Conservation (phyloP, 2,797 vertebrate species). For the Propithecus deckenii region DNA sequence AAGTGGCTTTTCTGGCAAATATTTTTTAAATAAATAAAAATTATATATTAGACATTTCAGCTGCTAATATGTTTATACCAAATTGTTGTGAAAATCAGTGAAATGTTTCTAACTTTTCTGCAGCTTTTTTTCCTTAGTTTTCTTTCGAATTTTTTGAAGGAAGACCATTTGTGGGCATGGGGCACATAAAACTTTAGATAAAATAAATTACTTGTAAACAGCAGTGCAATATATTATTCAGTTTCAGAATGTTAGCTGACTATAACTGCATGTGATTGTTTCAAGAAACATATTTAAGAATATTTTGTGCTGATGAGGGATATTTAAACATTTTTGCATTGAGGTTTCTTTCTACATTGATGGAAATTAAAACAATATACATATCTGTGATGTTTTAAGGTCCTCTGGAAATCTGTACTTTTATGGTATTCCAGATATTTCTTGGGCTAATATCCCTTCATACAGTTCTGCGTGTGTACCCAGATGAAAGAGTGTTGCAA, state of each 20-base stretch:
- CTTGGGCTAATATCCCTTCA: background rate
- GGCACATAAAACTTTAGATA: background rate
- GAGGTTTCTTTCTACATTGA: background rate
- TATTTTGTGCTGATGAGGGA: slow-evolving; percentile 16
- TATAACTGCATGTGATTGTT: background rate
- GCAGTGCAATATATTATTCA: background rate
- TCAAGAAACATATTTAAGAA: slow-evolving; percentile 23
- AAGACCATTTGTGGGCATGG: background rate
- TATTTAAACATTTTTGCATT: background rate
- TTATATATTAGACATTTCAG: background rate
- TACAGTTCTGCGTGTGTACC: background rate
- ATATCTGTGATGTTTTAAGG: background rate
- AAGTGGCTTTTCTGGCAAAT: background rate
- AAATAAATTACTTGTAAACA: slow-evolving; percentile 1
- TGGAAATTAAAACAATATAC: background rate
- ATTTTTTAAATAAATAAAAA: background rate
- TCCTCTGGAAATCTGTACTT: slow-evolving; percentile 5
- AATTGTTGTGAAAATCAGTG: background rate
- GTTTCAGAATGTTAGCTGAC: slow-evolving; percentile 28
- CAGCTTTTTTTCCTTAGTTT: background rate
- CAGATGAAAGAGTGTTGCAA: background rate
- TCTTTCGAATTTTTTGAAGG: background rate
- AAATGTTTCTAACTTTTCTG: background rate
- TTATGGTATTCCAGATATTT: background rate
- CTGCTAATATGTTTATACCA: background rate